Evolutionary conservation across 2,113 vertebrate species (phyloP), one percentile per base, ranked within the genome.

Genomic region (Amazona vittata): DNA sequence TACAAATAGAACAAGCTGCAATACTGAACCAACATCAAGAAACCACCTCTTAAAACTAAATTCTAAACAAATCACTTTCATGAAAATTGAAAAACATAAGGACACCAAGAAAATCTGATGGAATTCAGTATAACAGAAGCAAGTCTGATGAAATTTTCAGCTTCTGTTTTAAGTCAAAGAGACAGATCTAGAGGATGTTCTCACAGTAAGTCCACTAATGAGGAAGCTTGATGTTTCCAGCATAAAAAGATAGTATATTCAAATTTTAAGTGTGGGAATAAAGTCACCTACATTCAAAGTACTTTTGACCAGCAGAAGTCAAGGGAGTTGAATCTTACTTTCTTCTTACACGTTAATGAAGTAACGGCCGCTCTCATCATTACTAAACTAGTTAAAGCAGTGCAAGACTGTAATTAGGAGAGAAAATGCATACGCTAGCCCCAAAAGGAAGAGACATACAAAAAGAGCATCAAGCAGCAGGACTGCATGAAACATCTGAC

Each of bases 161-260:
- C 83, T 95, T 83, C 64, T 93, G 15, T 84, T 89, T 59, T 77
- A 86, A 64, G 55, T n/a, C 55, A 60, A 85, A 83, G 67, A 91
- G 5, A 4, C 43, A 82, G 37, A 82, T 79, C 12, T 65, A 86
- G 47, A 57, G 17, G 21, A 35, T 46, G 41, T 79, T 95, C 74
- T 89, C 94, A 83, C 14, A 55, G 17, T 31, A 52, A 77, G 31
- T 24, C 59, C 75, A 43, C 37, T 80, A 63, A 41, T 41, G 87
- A 94, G 77, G 70, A 94, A 87, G 44, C 63, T 20, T 43, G 35
- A 59, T 22, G 5, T 87, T 94, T 83, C 4, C 4, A 77, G 49
- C 63, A 70, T 43, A 83, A 65, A 87, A 77, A 80, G 9, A 57
- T 1, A 74, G 41, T 21, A 46, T 33, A 94, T 86, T 88, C 33